phyloP scores from a whole-genome alignment of 1,140 invertebrate genomes.

The Pogonomyrmex barbatus region DNA sequence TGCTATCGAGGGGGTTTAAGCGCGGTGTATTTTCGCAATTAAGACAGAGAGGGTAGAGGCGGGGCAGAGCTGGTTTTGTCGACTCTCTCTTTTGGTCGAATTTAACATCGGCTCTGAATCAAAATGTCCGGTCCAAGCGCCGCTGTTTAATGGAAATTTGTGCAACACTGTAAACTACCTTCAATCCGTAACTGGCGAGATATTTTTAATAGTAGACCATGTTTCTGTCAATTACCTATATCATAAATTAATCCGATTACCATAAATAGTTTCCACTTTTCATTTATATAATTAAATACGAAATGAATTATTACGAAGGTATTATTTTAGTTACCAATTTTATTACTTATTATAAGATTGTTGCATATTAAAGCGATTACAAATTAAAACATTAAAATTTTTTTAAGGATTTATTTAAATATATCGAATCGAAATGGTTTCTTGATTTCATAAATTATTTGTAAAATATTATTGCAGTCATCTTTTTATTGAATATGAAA shows the following conservation, averaged over 20 bases:
- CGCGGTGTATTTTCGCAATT: slow-evolving; percentile 61
- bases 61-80: slow-evolving; percentile 28
- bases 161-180: slow-evolving; percentile 19
- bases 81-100: slow-evolving; percentile 49
- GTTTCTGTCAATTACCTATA: background rate
- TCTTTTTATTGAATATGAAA: background rate
- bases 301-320: background rate
- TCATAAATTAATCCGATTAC: background rate
- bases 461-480: background rate
- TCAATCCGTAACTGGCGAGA: background rate
- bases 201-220: background rate
- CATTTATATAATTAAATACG: background rate
- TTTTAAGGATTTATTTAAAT: background rate
- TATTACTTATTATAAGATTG: background rate
- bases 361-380: background rate
- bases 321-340: background rate
- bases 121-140: slow-evolving; percentile 54
- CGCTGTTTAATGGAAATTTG: slow-evolving; percentile 34
- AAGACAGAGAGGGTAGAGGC: slow-evolving; percentile 28
- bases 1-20: slow-evolving; percentile 54
- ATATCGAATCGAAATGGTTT: background rate
- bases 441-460: background rate
- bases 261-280: background rate
- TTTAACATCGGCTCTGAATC: slow-evolving; percentile 54
- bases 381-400: background rate